These are phyloP conservation scores for Phengaris alcon DNA, from an alignment of 2,888 invertebrate species.

Conservation along the genomic window DNA sequence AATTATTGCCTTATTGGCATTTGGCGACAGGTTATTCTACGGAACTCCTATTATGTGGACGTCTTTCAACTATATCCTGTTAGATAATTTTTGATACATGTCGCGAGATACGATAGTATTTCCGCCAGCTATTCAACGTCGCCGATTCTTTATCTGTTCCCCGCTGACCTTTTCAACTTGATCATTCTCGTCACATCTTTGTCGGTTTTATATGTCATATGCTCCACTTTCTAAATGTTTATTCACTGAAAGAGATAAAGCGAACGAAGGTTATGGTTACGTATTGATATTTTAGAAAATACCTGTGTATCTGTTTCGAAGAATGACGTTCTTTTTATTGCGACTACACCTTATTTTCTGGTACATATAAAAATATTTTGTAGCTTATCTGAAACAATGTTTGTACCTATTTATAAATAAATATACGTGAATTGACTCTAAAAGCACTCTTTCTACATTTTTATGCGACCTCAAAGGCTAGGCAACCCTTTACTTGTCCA, in stretches of 20 bases:
- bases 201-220: constrained; percentile 13
- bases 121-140: not conserved
- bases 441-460: not conserved
- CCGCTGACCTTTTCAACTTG: constrained; percentile 23
- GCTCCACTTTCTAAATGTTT: constrained; percentile 17
- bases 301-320: not conserved
- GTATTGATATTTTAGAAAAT: constrained; percentile 8
- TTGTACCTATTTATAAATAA: too few species aligned
- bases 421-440: not conserved
- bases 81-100: constrained; percentile 20
- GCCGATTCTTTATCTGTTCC: constrained; percentile 20
- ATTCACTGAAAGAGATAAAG: constrained; percentile 17
- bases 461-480: not conserved
- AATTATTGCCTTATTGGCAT: not conserved
- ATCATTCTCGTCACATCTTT: constrained; percentile 24
- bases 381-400: not conserved
- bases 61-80: constrained; percentile 16
- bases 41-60: not conserved
- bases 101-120: constrained; percentile 12
- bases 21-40: not conserved
- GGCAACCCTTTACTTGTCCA: not conserved
- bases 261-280: constrained; percentile 1
- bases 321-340: not conserved
- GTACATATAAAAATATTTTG: not conserved
- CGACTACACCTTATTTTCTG: too few species aligned